These are phyloP conservation scores for Orussus abietinus DNA, from an alignment of 1,140 invertebrate species.

Conservation along the genomic window DNA sequence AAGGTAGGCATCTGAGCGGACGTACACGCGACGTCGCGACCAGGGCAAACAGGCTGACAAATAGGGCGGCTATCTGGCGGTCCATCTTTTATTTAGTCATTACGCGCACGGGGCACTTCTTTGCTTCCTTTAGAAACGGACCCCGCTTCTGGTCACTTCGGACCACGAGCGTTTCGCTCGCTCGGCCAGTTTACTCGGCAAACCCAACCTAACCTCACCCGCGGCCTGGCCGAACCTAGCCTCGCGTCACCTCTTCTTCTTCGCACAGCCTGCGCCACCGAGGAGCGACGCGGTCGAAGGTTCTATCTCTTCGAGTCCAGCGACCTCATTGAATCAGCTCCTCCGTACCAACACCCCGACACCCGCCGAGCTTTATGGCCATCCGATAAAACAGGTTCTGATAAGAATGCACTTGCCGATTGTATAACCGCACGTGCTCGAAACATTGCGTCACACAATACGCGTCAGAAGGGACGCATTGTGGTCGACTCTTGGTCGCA, in stretches of 20 bases:
- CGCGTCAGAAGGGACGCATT: too few relatives aligned
- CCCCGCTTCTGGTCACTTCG: not conserved
- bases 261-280: not conserved
- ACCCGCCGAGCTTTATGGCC: too few relatives aligned
- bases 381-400: too few relatives aligned
- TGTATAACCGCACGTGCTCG: too few relatives aligned
- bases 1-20: too few relatives aligned
- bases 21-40: too few relatives aligned
- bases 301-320: not conserved
- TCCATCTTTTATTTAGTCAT: conserved; percentile 29
- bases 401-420: too few relatives aligned
- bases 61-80: conserved; percentile 20
- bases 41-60: conserved; percentile 2
- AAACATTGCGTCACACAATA: too few relatives aligned
- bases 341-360: too few relatives aligned
- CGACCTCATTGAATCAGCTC: conserved; percentile 13
- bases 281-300: too few relatives aligned
- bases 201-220: not conserved
- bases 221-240: not conserved
- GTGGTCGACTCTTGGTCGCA: too few relatives aligned
- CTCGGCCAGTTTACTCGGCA: conserved; percentile 1
- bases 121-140: conserved; percentile 1
- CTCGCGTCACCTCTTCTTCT: not conserved
- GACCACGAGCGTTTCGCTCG: not conserved
- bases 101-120: conserved; percentile 13